Evolutionary conservation across 2,797 vertebrate genomes (phyloP), one percentile per base, ranked within the genome.

Genomic region (Synaphobranchus kaupii): DNA sequence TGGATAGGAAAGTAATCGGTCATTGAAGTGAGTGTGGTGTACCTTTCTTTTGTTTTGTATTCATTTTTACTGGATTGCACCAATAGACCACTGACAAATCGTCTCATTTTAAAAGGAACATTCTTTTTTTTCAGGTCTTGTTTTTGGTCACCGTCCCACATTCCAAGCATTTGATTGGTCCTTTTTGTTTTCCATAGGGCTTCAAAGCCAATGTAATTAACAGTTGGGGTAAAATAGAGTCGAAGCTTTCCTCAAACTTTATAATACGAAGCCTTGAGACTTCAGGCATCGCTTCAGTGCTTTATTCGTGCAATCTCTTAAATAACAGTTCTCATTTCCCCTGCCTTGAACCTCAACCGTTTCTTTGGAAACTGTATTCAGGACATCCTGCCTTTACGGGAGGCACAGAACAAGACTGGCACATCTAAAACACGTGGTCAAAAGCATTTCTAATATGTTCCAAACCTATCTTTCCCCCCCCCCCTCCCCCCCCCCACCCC

Each of bases 401-500:
- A n/a, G 34, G 5, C 31, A 39, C 71, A 4, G 31, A 76, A 20
- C 71, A 25, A 34, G 39, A 39, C 34, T 2, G 10, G 31, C 13
- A 25, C 31, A 34, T 44, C 71, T 17, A 76, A 0, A 39, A 34
- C 71, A 17, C 34, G 0, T 1, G 12, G 20, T 39, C 1, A 76
- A 44, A 76, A 20, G 34, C 34, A 7, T 9, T 22, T 66, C 4
- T n/a, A 9, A n/a, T 6, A 3, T 66, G 60, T n/a, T 66, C 25
- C 60, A 66, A 66, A 39, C 0, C 6, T 31, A 0, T 90, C 90
- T 91, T 76, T 48, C 20, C 50, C 91, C 71, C 93, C 87, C 88
- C 90, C 9, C 28, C n/a, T 84, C 80, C n/a, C n/a, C 20, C 50
- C 91, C 71, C 93, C 87, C 88, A 90, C 9, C 28, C n/a, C 84